These are phyloP conservation scores for Epinotia ramella DNA, from an alignment of 2,888 invertebrate genomes.

Conservation along the genomic window DNA sequence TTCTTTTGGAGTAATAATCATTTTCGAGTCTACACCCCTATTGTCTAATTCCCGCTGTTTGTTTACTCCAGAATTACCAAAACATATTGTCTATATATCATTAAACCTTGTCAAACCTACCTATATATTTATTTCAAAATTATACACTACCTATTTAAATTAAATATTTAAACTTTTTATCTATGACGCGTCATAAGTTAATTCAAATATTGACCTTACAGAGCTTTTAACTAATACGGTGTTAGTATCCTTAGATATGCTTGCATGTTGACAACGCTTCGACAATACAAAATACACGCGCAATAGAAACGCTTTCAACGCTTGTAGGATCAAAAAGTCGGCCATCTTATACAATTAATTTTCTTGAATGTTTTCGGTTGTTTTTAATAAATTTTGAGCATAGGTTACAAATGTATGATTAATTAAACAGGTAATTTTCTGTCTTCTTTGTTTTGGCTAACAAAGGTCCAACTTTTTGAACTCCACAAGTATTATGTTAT, in stretches of 20 bases:
- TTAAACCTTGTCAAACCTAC: background rate
- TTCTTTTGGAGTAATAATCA: too few species aligned
- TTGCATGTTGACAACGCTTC: slow-evolving; percentile 25
- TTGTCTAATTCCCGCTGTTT: background rate
- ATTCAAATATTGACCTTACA: background rate
- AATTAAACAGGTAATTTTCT: background rate
- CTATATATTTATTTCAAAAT: background rate
- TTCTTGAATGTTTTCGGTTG: background rate
- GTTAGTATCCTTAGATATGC: slow-evolving; percentile 10
- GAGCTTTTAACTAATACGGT: slow-evolving; percentile 12
- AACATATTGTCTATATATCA: background rate
- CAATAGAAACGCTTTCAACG: slow-evolving; percentile 13
- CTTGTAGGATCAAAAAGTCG: background rate
- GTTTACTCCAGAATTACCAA: background rate
- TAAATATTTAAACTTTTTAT: background rate
- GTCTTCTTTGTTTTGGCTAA: background rate
- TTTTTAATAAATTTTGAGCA: background rate
- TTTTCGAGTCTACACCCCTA: too few species aligned
- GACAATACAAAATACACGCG: slow-evolving; percentile 9
- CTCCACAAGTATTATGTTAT: background rate
- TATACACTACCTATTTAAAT: background rate
- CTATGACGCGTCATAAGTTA: background rate
- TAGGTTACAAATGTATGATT: background rate
- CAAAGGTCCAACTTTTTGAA: background rate
- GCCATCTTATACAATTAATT: background rate